Conservation (phyloP, 1,140 invertebrate species). For the Cotesia vestalis region DNA sequence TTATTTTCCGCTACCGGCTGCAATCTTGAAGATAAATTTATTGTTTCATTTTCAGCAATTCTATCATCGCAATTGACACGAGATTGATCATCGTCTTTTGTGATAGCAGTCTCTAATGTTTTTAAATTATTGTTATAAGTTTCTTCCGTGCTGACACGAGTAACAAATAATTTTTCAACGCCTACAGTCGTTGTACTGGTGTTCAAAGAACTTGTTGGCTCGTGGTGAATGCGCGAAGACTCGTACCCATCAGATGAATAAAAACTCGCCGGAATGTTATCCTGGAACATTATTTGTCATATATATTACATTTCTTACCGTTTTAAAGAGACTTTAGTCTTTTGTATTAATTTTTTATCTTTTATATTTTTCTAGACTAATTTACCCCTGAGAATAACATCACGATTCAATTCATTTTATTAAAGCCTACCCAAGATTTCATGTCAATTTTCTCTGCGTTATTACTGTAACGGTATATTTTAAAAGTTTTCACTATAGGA, state of each 20-base stretch:
- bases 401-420: constrained; percentile 21
- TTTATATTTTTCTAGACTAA: background rate
- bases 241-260: constrained; percentile 1
- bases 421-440: background rate
- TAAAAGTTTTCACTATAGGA: background rate
- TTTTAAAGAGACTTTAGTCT: background rate
- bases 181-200: background rate
- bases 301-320: background rate
- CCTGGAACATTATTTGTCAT: constrained; percentile 13
- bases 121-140: background rate
- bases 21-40: background rate
- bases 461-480: constrained; percentile 19
- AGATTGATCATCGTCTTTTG: too few relatives aligned
- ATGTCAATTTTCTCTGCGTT: constrained; percentile 11
- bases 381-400: constrained; percentile 12
- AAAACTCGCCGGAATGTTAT: background rate
- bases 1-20: background rate
- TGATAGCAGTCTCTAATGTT: too few relatives aligned
- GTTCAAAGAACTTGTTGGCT: background rate
- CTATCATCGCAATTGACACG: too few relatives aligned
- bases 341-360: constrained; percentile 4
- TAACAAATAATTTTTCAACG: constrained; percentile 4
- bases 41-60: too few relatives aligned
- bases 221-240: constrained; percentile 3
- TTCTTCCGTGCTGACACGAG: background rate